These are phyloP conservation scores for Seriola dumerili DNA, from an alignment of 2,113 vertebrate species.

Conservation along the genomic window DNA sequence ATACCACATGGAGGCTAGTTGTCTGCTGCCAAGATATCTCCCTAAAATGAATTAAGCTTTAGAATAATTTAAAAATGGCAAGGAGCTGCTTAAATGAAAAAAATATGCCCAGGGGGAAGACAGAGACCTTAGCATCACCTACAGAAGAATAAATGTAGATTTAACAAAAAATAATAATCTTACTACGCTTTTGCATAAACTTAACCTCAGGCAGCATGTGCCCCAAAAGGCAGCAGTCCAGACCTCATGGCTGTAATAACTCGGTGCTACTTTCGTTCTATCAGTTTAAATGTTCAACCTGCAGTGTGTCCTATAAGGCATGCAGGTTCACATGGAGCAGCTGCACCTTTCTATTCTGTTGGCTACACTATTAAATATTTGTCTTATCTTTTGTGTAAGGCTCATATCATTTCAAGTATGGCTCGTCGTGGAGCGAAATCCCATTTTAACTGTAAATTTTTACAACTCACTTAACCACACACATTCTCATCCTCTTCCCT, in stretches of 20 bases:
- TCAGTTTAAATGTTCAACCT: slow-evolving; percentile 39
- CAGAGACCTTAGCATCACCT: slow-evolving; percentile 70
- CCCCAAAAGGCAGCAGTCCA: slow-evolving; percentile 34
- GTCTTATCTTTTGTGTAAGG: slow-evolving; percentile 63
- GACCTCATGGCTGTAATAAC: slow-evolving; percentile 49
- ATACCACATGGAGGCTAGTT: slow-evolving; percentile 88
- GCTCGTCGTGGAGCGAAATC: slow-evolving; percentile 55
- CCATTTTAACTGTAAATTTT: slow-evolving; percentile 65
- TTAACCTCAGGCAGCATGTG: slow-evolving; percentile 48
- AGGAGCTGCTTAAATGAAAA: slow-evolving; percentile 42
- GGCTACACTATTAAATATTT: slow-evolving; percentile 56
- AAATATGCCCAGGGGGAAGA: slow-evolving; percentile 57
- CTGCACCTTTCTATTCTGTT: slow-evolving; percentile 34
- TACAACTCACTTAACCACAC: slow-evolving; percentile 59
- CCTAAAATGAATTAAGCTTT: slow-evolving; percentile 84
- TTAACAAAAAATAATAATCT: slow-evolving; percentile 59
- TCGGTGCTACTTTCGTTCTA: slow-evolving; percentile 40
- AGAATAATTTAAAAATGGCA: slow-evolving; percentile 57
- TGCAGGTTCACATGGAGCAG: slow-evolving; percentile 36
- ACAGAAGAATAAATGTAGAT: slow-evolving; percentile 66
- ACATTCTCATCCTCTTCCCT: slow-evolving; percentile 3
- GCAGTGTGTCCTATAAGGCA: slow-evolving; percentile 35
- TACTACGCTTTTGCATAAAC: slow-evolving; percentile 66
- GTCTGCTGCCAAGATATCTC: slow-evolving; percentile 89
- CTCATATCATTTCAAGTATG: slow-evolving; percentile 51